A percentile compares a stretch with the other conserved stretches of the same genome.
Evolutionary conservation across 2,797 vertebrate species (phyloP).

Genomic region (Helarctos malayanus): DNA sequence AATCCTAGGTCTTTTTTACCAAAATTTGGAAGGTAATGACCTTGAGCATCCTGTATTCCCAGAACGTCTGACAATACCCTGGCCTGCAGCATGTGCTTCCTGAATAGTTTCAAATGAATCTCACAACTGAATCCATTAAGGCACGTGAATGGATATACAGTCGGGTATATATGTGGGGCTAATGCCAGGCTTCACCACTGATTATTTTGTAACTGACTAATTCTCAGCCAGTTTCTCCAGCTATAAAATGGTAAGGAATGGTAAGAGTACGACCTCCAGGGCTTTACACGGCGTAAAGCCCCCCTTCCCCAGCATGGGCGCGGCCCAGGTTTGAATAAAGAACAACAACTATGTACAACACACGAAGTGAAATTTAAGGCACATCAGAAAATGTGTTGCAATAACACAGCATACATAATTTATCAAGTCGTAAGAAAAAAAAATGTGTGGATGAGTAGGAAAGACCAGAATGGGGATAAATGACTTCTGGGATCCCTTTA

Average conservation of each 20-base stretch:
- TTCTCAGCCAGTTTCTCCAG: constrained; percentile 17
- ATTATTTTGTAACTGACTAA: constrained; percentile 14
- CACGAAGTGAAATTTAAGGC: background rate
- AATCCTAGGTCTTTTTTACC: background rate
- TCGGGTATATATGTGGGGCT: background rate
- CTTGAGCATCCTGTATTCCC: background rate
- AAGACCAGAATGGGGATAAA: background rate
- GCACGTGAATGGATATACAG: background rate
- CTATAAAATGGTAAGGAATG: background rate
- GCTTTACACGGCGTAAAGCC: background rate
- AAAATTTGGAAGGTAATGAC: background rate
- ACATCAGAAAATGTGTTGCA: background rate
- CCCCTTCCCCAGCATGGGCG: background rate
- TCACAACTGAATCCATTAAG: background rate
- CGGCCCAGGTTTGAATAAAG: background rate
- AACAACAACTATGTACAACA: background rate
- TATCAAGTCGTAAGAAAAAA: background rate
- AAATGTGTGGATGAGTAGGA: background rate
- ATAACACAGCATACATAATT: background rate
- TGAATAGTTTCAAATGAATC: background rate
- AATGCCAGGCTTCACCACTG: background rate
- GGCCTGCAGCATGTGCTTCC: background rate
- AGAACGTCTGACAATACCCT: background rate
- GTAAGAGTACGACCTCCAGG: background rate
- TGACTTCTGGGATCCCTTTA: background rate